A percentile compares a stretch with the other conserved stretches of the same genome.
Conservation (phyloP, 2,797 vertebrate genomes). For the Natrix natrix region DNA sequence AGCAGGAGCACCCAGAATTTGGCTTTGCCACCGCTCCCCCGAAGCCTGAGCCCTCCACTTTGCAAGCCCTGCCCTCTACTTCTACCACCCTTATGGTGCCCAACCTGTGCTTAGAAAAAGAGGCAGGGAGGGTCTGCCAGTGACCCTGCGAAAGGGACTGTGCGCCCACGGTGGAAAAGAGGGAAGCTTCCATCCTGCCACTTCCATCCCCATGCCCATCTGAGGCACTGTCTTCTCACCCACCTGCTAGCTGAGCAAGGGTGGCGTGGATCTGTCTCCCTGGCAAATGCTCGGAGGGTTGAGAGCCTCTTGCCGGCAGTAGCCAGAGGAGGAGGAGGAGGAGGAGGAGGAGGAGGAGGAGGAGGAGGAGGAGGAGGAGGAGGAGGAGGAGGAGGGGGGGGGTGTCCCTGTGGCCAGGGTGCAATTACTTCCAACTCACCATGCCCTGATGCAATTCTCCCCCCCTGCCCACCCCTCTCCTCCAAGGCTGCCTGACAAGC, state of each 20-base stretch:
- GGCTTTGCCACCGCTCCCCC: not conserved
- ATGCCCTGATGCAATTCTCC: not conserved
- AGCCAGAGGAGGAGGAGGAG: not conserved
- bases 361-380: not conserved
- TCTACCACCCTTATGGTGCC: not conserved
- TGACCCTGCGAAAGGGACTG: not conserved
- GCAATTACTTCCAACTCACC: not conserved
- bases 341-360: too few species aligned
- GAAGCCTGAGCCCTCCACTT: not conserved
- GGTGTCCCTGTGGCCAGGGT: too few species aligned
- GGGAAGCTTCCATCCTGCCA: not conserved
- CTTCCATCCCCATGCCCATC: not conserved
- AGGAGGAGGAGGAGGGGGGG: too few species aligned
- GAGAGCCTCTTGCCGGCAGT: not conserved
- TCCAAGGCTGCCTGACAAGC: not conserved
- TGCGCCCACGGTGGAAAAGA: not conserved
- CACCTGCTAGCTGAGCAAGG: not conserved
- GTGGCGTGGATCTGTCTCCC: too few species aligned
- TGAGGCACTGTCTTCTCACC: not conserved
- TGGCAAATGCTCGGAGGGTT: not conserved
- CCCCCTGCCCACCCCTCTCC: fast-evolving
- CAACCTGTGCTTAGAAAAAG: not conserved
- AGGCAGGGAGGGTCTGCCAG: not conserved
- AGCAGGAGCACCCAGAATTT: not conserved
- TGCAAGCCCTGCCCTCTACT: not conserved